Conservation (phyloP, 2,797 vertebrate genomes). For the Phylloscopus collybita region DNA sequence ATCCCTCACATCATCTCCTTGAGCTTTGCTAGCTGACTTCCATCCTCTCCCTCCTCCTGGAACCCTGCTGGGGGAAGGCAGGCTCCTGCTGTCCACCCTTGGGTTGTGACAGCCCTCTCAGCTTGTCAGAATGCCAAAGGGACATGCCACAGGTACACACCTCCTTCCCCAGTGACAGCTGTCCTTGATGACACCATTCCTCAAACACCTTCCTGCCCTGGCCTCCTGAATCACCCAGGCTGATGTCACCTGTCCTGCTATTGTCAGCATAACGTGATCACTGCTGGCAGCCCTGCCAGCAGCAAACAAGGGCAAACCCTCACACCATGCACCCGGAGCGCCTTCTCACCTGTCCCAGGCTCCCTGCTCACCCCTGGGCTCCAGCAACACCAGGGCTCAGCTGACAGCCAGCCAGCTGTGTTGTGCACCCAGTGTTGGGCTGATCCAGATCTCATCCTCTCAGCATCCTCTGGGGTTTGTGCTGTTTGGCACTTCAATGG, state of each 20-base stretch:
- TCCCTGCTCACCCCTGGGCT: neutral
- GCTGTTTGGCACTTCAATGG: accelerated
- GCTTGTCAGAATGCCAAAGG: neutral
- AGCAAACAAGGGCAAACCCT: neutral
- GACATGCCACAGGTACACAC: neutral
- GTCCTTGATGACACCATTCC: neutral
- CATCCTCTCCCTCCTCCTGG: neutral
- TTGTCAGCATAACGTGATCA: accelerated
- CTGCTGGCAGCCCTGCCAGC: neutral
- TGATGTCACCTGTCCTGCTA: neutral
- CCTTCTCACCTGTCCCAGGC: neutral
- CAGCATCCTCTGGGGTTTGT: neutral
- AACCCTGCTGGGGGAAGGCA: neutral
- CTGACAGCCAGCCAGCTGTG: accelerated
- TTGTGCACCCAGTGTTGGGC: accelerated
- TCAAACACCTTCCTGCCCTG: neutral
- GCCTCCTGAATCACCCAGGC: neutral
- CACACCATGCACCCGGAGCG: accelerated
- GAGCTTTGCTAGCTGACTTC: neutral
- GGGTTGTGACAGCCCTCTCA: accelerated
- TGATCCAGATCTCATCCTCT: neutral
- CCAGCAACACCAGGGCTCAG: neutral
- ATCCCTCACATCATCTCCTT: neutral
- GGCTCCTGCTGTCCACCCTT: neutral
- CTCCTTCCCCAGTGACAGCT: neutral